phyloP scores from a whole-genome alignment of 2,113 vertebrate species.

The Sinocyclocheilus rhinocerous region DNA sequence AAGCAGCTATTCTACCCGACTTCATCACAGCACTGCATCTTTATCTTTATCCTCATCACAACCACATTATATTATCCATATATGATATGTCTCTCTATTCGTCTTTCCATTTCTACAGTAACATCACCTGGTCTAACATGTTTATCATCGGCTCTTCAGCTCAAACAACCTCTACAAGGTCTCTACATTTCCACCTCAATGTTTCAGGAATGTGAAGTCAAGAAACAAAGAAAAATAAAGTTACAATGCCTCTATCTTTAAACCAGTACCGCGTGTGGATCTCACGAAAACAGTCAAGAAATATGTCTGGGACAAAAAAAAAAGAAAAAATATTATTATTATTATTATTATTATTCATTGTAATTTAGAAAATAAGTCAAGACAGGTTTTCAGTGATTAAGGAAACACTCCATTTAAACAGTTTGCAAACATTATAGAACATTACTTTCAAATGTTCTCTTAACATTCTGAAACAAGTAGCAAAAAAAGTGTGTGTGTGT shows the following conservation, averaged over 20 bases:
- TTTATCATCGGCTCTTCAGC: neutral
- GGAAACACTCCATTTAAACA: too few species aligned
- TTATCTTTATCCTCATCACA: neutral
- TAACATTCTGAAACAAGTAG: too few species aligned
- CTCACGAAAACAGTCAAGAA: neutral
- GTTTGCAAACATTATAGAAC: too few species aligned
- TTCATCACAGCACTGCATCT: conserved; percentile 13
- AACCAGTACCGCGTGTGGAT: neutral
- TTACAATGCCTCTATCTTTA: neutral
- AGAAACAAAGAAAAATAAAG: neutral
- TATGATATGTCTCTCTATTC: neutral
- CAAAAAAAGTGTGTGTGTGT: too few species aligned
- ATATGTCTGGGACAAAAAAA: neutral
- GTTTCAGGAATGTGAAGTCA: neutral
- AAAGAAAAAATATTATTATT: too few species aligned
- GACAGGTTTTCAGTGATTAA: too few species aligned
- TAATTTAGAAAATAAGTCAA: too few species aligned
- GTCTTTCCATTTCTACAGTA: neutral
- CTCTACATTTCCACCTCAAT: neutral
- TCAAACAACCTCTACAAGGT: neutral
- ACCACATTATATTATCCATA: neutral
- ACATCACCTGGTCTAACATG: neutral
- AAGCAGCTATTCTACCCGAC: neutral
- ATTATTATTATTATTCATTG: too few species aligned
- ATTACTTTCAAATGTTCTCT: too few species aligned